Evolutionary conservation across 2,797 vertebrate species (phyloP).

Genomic region (Argya squamiceps): DNA sequence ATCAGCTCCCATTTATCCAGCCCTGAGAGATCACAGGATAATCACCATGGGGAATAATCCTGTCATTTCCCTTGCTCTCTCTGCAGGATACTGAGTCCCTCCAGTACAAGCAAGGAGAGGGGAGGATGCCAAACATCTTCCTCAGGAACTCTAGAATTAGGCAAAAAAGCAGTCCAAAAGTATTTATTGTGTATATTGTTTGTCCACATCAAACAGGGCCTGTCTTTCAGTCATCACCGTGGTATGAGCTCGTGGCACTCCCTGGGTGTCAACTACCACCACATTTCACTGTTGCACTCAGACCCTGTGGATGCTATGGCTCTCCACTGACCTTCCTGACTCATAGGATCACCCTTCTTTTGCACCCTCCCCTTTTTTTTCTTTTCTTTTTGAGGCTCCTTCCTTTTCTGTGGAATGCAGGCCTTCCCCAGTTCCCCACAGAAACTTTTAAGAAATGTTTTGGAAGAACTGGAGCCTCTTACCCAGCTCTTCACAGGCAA

Average conservation of each 20-base stretch:
- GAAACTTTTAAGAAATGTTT: not conserved
- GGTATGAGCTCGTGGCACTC: not conserved
- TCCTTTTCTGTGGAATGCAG: not conserved
- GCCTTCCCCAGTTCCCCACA: not conserved
- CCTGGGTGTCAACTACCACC: not conserved
- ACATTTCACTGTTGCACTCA: not conserved
- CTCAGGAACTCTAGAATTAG: not conserved
- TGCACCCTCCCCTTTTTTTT: rapidly evolving
- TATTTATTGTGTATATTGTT: not conserved
- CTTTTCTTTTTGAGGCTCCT: not conserved
- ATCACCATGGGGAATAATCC: slow-evolving; percentile 53
- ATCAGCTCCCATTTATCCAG: slow-evolving; percentile 58
- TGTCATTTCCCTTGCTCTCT: slow-evolving; percentile 31
- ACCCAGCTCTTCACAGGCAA: not conserved
- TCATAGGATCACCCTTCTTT: not conserved
- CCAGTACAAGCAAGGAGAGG: not conserved
- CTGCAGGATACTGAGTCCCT: slow-evolving; percentile 20
- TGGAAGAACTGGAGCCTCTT: not conserved
- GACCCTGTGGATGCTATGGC: not conserved
- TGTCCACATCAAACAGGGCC: not conserved
- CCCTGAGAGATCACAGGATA: slow-evolving; percentile 48
- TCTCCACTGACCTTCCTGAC: not conserved
- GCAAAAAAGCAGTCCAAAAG: not conserved
- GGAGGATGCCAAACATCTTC: not conserved
- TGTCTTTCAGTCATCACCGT: not conserved